Conservation (phyloP, 2,888 invertebrate species). For the Drosophila kambysellisi region DNA sequence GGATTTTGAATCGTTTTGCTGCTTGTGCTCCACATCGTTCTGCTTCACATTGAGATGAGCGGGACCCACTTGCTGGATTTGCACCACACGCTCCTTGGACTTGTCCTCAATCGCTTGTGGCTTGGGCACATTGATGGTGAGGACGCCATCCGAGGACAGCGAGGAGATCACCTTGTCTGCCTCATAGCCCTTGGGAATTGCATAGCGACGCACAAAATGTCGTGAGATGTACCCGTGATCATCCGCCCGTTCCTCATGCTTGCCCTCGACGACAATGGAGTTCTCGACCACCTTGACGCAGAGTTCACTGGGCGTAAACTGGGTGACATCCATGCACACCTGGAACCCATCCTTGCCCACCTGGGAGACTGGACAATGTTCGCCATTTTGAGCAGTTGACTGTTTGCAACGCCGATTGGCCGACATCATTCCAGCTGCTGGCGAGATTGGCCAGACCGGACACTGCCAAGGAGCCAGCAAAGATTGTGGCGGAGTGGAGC, state of each 20-base stretch:
- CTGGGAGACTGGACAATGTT: conserved; percentile 38
- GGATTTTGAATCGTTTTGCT: conserved; percentile 10
- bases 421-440: conserved; percentile 40
- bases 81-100: conserved; percentile 85
- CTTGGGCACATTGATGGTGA: conserved; percentile 89
- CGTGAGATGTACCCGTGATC: conserved; percentile 90
- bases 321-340: conserved; percentile 91
- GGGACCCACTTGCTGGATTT: conserved; percentile 88
- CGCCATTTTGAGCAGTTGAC: conserved; percentile 13
- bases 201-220: conserved; percentile 91
- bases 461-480: conserved; percentile 59
- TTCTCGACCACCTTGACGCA: conserved; percentile 92
- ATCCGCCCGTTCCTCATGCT: conserved; percentile 91
- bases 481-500: conserved; percentile 12
- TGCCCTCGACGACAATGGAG: conserved; percentile 90
- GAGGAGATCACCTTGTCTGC: conserved; percentile 90
- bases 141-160: conserved; percentile 91
- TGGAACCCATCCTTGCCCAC: conserved; percentile 89
- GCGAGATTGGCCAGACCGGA: conserved; percentile 48
- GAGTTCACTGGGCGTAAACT: conserved; percentile 92
- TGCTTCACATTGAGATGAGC: conserved; percentile 84
- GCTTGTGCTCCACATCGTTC: conserved; percentile 26
- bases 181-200: conserved; percentile 91
- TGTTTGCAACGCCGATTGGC: conserved; percentile 46
- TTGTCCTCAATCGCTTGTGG: conserved; percentile 85